Evolutionary conservation across 2,888 invertebrate species (phyloP), one percentile per base, ranked within the genome.

Genomic region (Coenonympha glycerion): DNA sequence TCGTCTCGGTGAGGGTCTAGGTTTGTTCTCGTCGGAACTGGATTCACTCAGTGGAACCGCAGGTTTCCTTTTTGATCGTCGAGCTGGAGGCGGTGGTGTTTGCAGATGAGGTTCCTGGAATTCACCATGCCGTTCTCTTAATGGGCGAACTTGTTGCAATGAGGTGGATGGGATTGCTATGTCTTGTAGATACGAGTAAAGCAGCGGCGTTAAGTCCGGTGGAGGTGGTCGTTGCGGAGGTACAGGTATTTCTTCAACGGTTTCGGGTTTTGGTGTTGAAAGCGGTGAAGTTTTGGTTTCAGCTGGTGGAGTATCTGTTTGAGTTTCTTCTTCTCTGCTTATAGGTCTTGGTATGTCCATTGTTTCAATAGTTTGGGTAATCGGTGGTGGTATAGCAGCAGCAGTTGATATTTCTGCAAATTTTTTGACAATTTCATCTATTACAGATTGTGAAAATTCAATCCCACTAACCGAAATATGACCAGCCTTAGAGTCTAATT

Each of bases 401-500:
- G 58, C 51, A 16, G 66, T 79, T 13, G 85, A 75, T 61, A 88
- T 79, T 66, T 88, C 86, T 36, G 88, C 76, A 62, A 88, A 87
- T 54, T 87, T 90, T 76, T 76, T 81, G 2, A 92, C 89, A 48
- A 92, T 89, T 65, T 91, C 90, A 61, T 92, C 91, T 46, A 92
- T 90, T 47, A 93, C 89, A 4, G 90, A 90, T 19, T 91, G 89
- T 1, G 92, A 91, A 60, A 92, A 85, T 68, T 92, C 91, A 41
- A 93, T 89, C 49, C 91, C 92, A 61, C 90, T 90, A 1, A 92
- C 89, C 46, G 90, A 89, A 55, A 93, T 83, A 59, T 91, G 90
- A 0, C 92, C 92, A 0, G 91, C 90, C 67, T 90, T 91, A 4
- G 93, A 92, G 62, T 90, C 90, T 53, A 94, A 80, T 66, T 95